A percentile compares a stretch with the other conserved stretches of the same genome.
Evolutionary conservation across 2,797 vertebrate genomes (phyloP).

Genomic region (Mallotus villosus): DNA sequence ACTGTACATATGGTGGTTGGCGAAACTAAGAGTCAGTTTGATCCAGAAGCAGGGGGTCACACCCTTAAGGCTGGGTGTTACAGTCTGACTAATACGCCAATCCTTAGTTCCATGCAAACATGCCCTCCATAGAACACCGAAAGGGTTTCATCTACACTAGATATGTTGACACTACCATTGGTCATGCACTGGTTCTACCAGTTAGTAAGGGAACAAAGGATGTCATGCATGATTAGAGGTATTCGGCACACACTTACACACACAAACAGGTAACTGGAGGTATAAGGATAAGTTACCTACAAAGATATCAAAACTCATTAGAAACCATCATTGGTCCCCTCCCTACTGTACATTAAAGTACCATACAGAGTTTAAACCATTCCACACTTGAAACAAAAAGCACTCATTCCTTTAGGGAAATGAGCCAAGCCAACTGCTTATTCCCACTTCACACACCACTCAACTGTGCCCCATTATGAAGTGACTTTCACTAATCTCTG

Average conservation of each 20-base stretch:
- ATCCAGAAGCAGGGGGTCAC: slow-evolving; percentile 10
- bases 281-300: no score
- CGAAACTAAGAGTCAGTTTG: not conserved
- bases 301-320: no score
- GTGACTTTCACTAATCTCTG: slow-evolving; percentile 12
- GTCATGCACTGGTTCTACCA: slow-evolving; percentile 46
- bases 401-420: no score
- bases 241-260: not conserved
- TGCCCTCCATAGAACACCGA: slow-evolving; percentile 6
- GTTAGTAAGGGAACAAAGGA: slow-evolving; percentile 21
- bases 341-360: no score
- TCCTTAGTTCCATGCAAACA: slow-evolving; percentile 19
- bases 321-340: no score
- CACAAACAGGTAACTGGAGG: no score
- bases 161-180: slow-evolving; percentile 42
- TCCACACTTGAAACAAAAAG: no score
- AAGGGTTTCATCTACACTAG: slow-evolving; percentile 9
- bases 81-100: slow-evolving; percentile 36
- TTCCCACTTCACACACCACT: not conserved
- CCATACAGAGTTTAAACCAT: no score
- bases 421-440: not conserved
- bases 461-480: slow-evolving; percentile 3
- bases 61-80: slow-evolving; percentile 22
- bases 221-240: not conserved
- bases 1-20: not conserved